A percentile compares a stretch with the other conserved stretches of the same genome.
Conservation (phyloP, 1,140 invertebrate genomes). For the Oppia nitens region DNA sequence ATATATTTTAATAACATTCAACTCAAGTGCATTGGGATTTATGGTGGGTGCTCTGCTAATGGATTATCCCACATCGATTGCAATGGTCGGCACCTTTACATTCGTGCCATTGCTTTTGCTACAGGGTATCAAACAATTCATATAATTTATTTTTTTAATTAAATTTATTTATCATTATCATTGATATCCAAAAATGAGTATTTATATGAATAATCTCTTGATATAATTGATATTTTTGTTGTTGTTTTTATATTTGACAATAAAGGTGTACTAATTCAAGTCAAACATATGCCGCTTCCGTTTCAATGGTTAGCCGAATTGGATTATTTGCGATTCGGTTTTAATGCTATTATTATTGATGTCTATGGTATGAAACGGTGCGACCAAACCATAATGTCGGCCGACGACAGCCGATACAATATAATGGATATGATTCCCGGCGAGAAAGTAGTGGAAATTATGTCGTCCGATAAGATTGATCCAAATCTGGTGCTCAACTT, state of each 20-base stretch:
- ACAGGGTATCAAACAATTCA: too few species aligned
- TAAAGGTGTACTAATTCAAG: conserved; percentile 75
- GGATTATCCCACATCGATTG: conserved; percentile 34
- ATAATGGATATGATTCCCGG: too few species aligned
- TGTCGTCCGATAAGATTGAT: too few species aligned
- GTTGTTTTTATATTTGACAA: conserved; percentile 60
- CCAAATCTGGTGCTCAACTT: too few species aligned
- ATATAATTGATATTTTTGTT: conserved; percentile 45
- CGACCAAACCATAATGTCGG: too few species aligned
- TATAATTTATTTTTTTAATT: too few species aligned
- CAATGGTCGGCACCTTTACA: conserved; percentile 76
- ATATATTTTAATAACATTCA: conserved; percentile 68
- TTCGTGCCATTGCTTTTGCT: conserved; percentile 71
- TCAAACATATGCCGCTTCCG: conserved; percentile 76
- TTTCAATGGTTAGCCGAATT: conserved; percentile 73
- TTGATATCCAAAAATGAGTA: neutral
- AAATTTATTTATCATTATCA: too few species aligned
- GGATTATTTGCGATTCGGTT: conserved; percentile 76
- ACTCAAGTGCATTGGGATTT: conserved; percentile 77
- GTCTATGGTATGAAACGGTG: conserved; percentile 67
- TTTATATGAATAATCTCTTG: neutral
- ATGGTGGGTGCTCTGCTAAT: conserved; percentile 55
- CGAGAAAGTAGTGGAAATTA: too few species aligned
- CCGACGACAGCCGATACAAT: too few species aligned
- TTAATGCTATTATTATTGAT: conserved; percentile 72